Conservation (phyloP, 2,797 vertebrate genomes). For the Strix occidentalis region DNA sequence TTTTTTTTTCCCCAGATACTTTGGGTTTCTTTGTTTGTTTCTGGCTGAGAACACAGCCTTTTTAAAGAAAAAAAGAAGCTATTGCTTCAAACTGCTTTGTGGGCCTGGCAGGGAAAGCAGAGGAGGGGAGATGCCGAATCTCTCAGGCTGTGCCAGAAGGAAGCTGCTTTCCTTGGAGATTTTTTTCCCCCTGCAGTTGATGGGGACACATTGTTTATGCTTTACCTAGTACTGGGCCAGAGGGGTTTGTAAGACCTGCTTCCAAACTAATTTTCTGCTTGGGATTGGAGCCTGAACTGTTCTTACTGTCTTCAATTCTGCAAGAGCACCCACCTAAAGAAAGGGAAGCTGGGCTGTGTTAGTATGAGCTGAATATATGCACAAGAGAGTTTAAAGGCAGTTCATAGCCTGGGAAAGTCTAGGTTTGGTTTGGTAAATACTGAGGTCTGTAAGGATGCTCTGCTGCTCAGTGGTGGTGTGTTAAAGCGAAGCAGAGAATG, state of each 20-base stretch:
- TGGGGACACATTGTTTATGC: not conserved
- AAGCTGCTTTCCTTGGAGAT: constrained; percentile 49
- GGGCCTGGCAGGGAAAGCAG: constrained; percentile 38
- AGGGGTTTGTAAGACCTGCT: not conserved
- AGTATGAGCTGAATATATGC: not conserved
- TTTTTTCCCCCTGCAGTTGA: constrained; percentile 23
- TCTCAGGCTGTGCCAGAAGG: constrained; percentile 31
- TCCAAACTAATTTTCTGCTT: constrained; percentile 1
- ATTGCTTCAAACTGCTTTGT: constrained; percentile 45
- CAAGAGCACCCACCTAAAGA: not conserved
- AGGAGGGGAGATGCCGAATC: not conserved
- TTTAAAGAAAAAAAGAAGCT: constrained; percentile 22
- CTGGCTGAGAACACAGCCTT: constrained; percentile 42
- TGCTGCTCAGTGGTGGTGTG: not conserved
- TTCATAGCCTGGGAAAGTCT: not conserved
- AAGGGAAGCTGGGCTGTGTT: not conserved
- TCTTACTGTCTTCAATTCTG: not conserved
- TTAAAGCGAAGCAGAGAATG: not conserved
- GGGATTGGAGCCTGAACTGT: not conserved
- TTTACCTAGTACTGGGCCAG: constrained; percentile 13
- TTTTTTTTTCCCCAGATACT: not conserved
- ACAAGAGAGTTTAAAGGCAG: not conserved
- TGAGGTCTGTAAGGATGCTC: not conserved
- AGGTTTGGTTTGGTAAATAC: rapidly evolving
- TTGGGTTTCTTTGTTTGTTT: constrained; percentile 55